phyloP scores from a whole-genome alignment of 1,140 invertebrate species.

The Procambarus virginalis region DNA sequence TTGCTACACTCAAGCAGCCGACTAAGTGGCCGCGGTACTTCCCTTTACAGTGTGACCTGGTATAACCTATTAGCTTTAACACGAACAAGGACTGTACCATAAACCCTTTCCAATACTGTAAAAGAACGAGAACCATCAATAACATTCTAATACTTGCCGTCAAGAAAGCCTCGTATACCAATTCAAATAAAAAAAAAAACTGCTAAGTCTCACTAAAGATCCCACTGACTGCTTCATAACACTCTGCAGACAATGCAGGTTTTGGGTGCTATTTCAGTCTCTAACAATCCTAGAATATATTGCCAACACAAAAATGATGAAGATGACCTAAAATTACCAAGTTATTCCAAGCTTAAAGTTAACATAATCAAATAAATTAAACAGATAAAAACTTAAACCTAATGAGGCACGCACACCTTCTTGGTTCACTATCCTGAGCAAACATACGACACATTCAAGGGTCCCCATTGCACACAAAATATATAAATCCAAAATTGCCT shows the following conservation, averaged over 20 bases:
- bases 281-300: background rate
- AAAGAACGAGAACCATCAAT: background rate
- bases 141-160: background rate
- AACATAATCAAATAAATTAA: background rate
- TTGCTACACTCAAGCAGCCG: slow-evolving; percentile 3
- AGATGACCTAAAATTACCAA: background rate
- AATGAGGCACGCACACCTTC: slow-evolving; percentile 20
- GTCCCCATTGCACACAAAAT: background rate
- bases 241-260: background rate
- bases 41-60: background rate
- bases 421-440: slow-evolving; percentile 32
- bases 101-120: background rate
- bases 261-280: background rate
- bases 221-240: background rate
- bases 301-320: background rate
- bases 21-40: background rate
- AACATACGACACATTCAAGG: background rate
- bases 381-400: slow-evolving; percentile 1
- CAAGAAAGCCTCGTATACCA: background rate
- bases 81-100: background rate
- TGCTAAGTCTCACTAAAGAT: background rate
- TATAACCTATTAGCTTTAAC: background rate
- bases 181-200: background rate
- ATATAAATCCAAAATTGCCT: background rate
- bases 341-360: background rate